Evolutionary conservation across 2,797 vertebrate species (phyloP), one percentile per base, ranked within the genome.

Genomic region (Peromyscus aztecus): DNA sequence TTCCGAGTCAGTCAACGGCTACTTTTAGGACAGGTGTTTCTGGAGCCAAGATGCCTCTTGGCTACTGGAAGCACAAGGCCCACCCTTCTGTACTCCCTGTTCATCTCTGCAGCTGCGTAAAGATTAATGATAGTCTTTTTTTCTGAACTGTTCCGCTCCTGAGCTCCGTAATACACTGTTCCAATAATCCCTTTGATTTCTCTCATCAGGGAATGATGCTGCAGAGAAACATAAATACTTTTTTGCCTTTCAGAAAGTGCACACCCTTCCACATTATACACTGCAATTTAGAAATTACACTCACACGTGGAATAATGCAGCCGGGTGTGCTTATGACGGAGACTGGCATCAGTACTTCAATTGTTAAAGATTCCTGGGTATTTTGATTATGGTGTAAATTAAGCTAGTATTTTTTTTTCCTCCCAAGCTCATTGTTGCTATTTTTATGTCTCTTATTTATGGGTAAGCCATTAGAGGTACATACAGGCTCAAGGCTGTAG

Each of bases 141-240:
- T 97, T 63, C 96, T 90, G 90, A 94, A 89, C 89, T 95, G 81
- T 93, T 98, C 94, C 94, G 69, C 95, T 97, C 80, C 75, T 13
- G 75, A 84, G 96, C 80, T 98, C 97, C 83, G 89, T 71, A 98
- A 97, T 97, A 97, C 98, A 97, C 98, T 97, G 97, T 98, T 98
- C 97, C 98, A 97, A 94, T 97, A 96, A 98, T 98, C 97, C 97
- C 97, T 97, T 97, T 97, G 98, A 97, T 98, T 98, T 98, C 97
- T 98, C 98, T 98, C 98, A 98, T 98, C 98, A 98, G 98, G 86
- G n/a, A 77, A 87, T 40, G 97, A 97, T 97, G 98, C 98, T 63
- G 89, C 94, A 97, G 69, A 93, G 92, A 37, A 97, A 95, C 97
- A 96, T 98, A 97, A 97, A 97, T 91, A 96, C 94, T 92, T 92